These are phyloP conservation scores for Chaunax sp. DNA, from an alignment of 2,797 vertebrate species.

Conservation along the genomic window DNA sequence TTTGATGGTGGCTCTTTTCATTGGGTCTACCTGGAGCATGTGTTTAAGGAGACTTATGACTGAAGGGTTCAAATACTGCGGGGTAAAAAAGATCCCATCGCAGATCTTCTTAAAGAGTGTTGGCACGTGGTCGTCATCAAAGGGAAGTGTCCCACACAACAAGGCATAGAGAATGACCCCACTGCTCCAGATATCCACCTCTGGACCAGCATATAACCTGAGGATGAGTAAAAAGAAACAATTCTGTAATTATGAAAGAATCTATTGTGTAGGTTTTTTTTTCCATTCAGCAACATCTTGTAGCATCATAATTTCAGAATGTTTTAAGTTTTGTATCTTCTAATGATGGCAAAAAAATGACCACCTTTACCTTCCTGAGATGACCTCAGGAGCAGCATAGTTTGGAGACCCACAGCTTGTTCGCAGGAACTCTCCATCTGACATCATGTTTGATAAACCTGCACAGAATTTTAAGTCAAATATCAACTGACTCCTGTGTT, in stretches of 20 bases:
- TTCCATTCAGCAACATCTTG: neutral
- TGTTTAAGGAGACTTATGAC: slow-evolving; percentile 96
- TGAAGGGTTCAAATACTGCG: slow-evolving; percentile 94
- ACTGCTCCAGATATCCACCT: slow-evolving; percentile 99
- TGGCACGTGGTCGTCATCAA: slow-evolving; percentile 99
- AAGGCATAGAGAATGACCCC: slow-evolving; percentile 99
- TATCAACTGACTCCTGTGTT: too few species aligned
- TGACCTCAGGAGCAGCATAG: slow-evolving; percentile 99
- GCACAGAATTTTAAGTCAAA: slow-evolving; percentile 44
- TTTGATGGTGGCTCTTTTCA: slow-evolving; percentile 98
- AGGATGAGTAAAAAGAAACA: neutral
- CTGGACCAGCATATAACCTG: slow-evolving; percentile 97
- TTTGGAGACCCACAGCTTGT: slow-evolving; percentile 99
- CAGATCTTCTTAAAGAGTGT: slow-evolving; percentile 99
- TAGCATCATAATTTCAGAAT: neutral
- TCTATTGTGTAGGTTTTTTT: too few species aligned
- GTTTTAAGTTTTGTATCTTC: neutral
- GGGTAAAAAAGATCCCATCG: slow-evolving; percentile 98
- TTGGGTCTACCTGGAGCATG: slow-evolving; percentile 98
- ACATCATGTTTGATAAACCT: slow-evolving; percentile 99
- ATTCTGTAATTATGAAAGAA: neutral
- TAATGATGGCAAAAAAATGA: neutral
- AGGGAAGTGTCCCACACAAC: slow-evolving; percentile 95
- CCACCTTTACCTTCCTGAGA: slow-evolving; percentile 93
- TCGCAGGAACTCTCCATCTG: slow-evolving; percentile 98